Base-by-base conservation (phyloP, 2,113 vertebrate genomes). In the Cephalopterus ornatus region DNA sequence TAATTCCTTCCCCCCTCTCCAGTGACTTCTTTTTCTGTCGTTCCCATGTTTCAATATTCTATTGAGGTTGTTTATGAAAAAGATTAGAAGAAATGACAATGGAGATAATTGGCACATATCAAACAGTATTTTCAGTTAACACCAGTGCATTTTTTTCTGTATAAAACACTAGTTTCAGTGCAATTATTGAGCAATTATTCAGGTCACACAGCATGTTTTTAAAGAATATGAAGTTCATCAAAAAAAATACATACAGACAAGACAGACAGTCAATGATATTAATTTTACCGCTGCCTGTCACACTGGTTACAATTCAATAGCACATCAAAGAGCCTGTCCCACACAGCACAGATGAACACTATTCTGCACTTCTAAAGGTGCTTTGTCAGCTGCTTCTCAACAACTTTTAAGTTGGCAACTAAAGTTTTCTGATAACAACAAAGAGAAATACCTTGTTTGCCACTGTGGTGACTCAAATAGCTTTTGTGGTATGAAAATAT, bases 201-300 rank as follows among this genome's bases (percentile, higher is more conserved):
- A 68, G n/a, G 67, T 85, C 66, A 75, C 32, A 53, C 47, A 91
- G 11, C 41, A 83, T 12, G 22, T 56, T 92, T 89, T 90, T 32
- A 52, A 97, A 95, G 24, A 89, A 53, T 82, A 32, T 65, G 30
- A 52, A 9, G 20, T 88, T 97, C 92, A 94, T 85, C 28, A n/a
- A 8, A 93, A 96, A 92, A 52, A 53, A 53, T 24, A 89, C 83
- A 93, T n/a, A 82, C 6, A 23, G 12, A 49, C 42, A 70, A 83
- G 35, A 18, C 75, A 72, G 59, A 50, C 8, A 75, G 78, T 80
- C 53, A 91, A 32, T 80, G 47, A 75, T 78, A 94, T 59, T 76
- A 93, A 80, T 93, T 90, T 95, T 73, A 94, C 86, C 68, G 68
- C 18, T 72, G 42, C 39, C 75, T 96, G 49, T 72, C 85, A 88